Evolutionary conservation across 1,140 invertebrate species (phyloP), one percentile per base, ranked within the genome.

Genomic region (Drosophila biarmipes): DNA sequence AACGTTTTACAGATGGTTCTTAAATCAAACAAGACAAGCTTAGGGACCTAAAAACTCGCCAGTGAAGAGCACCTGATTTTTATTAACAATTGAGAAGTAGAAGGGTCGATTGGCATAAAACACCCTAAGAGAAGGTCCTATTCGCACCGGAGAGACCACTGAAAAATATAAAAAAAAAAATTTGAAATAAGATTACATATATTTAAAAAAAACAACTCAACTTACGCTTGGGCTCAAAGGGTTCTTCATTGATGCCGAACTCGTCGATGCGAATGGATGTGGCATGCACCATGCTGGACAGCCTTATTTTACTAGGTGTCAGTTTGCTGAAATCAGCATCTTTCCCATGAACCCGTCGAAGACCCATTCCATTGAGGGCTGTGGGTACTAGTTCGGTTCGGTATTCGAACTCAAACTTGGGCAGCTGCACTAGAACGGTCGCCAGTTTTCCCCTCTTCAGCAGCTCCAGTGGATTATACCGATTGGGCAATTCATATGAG

Each of bases 341-440:
- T 42, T 42, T 42, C 8, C 4, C 6, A 19, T 42, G 15, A 19
- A 42, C 40, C 4, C 15, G 15, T 10, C 10, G 40, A 19, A 42
- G 11, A 1, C 40, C 40, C 40, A 42, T 19, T 42, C 15, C 15
- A 15, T 42, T 17, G 40, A 42, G 40, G 15, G 40, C 40, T 11
- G 8, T 17, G 15, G 40, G 40, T 15, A 42, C 40, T 17, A 42
- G 40, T 19, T 42, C 40, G 15, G 15, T 10, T 3, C 40, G 40
- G 11, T 42, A 42, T 42, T 42, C 40, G 4, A 42, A 42, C 40
- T 42, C 40, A 15, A 42, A 11, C 40, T 42, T 42, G 15, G 40
- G 40, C 2, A 42, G 17, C 40, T 42, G 40, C 15, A 42, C 40
- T 7, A 11, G 4, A 8, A 42, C 40, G 40, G 1, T 19, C 15